Conservation (phyloP, 2,888 invertebrate genomes). For the Acronicta psi region DNA sequence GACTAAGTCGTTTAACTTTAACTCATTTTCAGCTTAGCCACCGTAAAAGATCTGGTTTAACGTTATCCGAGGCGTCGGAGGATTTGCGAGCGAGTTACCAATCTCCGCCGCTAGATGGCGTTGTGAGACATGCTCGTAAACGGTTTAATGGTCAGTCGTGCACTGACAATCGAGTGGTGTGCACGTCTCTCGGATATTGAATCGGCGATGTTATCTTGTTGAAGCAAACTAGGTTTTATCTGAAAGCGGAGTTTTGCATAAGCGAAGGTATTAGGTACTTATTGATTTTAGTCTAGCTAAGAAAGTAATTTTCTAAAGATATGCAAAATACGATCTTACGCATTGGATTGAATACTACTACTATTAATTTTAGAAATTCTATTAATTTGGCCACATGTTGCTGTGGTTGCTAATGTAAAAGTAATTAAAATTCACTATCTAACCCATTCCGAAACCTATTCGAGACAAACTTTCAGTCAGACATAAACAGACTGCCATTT, state of each 20-base stretch:
- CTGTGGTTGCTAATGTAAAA: no score
- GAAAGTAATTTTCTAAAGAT: no score
- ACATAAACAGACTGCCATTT: no score
- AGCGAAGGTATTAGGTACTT: neutral
- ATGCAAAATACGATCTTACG: no score
- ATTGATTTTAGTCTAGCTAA: neutral
- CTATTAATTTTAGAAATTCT: no score
- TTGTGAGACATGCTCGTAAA: slow-evolving; percentile 77
- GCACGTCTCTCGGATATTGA: slow-evolving; percentile 58
- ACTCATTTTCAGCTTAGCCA: slow-evolving; percentile 72
- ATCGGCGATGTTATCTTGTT: slow-evolving; percentile 19
- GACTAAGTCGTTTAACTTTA: slow-evolving; percentile 80
- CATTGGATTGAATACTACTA: no score
- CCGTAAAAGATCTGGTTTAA: slow-evolving; percentile 79
- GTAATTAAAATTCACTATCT: no score
- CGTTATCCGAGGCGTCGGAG: slow-evolving; percentile 60
- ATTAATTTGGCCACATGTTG: no score
- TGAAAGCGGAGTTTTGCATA: neutral
- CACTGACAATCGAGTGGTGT: slow-evolving; percentile 56
- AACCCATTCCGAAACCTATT: no score
- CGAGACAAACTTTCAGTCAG: no score
- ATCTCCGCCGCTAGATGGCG: slow-evolving; percentile 82
- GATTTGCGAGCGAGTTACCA: slow-evolving; percentile 75
- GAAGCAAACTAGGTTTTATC: neutral
- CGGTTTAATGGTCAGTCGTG: slow-evolving; percentile 72